A percentile compares a stretch with the other conserved stretches of the same genome.
Conservation (phyloP, 2,888 invertebrate species). For the Zelleria hepariella region DNA sequence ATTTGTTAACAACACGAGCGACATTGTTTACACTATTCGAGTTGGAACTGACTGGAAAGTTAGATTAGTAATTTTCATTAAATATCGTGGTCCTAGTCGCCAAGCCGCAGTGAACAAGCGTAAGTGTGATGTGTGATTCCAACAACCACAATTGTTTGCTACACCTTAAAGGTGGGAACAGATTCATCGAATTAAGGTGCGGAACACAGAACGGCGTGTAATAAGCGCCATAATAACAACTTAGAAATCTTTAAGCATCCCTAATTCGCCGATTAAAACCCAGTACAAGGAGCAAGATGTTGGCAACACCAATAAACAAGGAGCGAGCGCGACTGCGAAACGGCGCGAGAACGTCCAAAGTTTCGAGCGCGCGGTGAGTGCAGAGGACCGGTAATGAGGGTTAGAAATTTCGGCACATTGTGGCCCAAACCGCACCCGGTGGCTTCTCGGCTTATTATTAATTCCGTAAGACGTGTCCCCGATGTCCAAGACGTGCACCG, state of each 20-base stretch:
- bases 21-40: neutral
- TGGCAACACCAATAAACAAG: slow-evolving; percentile 66
- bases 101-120: too few species aligned
- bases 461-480: slow-evolving; percentile 73
- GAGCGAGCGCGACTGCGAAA: slow-evolving; percentile 47
- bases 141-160: neutral
- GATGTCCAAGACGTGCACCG: slow-evolving; percentile 73
- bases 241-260: slow-evolving; percentile 43
- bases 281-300: slow-evolving; percentile 57
- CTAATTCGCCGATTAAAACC: slow-evolving; percentile 65
- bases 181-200: neutral
- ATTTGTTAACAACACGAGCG: slow-evolving; percentile 29
- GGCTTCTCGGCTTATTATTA: slow-evolving; percentile 72
- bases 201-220: neutral
- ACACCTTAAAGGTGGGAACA: neutral
- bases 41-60: neutral
- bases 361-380: slow-evolving; percentile 64
- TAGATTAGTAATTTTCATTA: neutral
- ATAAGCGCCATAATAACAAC: neutral
- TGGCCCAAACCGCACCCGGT: slow-evolving; percentile 63
- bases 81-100: too few species aligned
- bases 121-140: neutral
- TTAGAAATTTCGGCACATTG: slow-evolving; percentile 69
- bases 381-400: slow-evolving; percentile 68
- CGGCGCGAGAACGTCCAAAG: slow-evolving; percentile 40